Conservation (phyloP, 2,888 invertebrate genomes). For the Drosophila greeni region DNA sequence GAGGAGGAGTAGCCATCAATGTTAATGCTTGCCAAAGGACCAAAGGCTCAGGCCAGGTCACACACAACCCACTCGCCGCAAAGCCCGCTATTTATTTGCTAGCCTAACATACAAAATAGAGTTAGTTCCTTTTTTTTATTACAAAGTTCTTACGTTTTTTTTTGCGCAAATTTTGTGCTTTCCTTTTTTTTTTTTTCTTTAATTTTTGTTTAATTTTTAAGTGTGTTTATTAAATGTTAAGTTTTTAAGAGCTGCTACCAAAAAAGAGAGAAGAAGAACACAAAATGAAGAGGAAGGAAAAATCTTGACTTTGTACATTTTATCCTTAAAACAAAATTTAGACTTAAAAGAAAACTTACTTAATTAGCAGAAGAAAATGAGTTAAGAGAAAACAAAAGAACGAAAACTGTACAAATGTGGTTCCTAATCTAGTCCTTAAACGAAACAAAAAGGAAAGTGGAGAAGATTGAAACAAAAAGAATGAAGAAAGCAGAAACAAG, state of each 20-base stretch:
- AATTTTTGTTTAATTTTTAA: background rate
- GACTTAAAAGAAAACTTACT: conserved; percentile 31
- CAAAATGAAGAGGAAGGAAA: conserved; percentile 4
- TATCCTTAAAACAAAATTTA: conserved; percentile 49
- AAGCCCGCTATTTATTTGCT: conserved; percentile 41
- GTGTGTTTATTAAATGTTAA: conserved; percentile 8
- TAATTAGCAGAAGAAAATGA: conserved; percentile 37
- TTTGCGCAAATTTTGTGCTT: background rate
- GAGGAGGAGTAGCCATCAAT: conserved; percentile 56
- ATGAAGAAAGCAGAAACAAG: conserved; percentile 29
- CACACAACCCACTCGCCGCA: conserved; percentile 36
- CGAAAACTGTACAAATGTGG: conserved; percentile 78
- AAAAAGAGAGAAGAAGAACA: conserved; percentile 33
- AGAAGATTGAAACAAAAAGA: conserved; percentile 13
- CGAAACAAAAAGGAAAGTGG: conserved; percentile 25
- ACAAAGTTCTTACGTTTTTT: too few relatives aligned
- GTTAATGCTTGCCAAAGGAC: conserved; percentile 63
- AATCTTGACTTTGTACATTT: conserved; percentile 56
- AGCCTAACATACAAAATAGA: conserved; percentile 14
- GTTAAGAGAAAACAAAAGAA: conserved; percentile 54
- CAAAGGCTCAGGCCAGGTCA: conserved; percentile 7
- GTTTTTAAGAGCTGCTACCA: conserved; percentile 50
- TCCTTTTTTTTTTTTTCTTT: conserved; percentile 4
- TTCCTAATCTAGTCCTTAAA: conserved; percentile 79
- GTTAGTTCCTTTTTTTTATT: conserved; percentile 2